Percentiles rank a stretch among this genome's conserved stretches.
phyloP scores from a whole-genome alignment of 2,113 vertebrate genomes.

The Strigops habroptila region DNA sequence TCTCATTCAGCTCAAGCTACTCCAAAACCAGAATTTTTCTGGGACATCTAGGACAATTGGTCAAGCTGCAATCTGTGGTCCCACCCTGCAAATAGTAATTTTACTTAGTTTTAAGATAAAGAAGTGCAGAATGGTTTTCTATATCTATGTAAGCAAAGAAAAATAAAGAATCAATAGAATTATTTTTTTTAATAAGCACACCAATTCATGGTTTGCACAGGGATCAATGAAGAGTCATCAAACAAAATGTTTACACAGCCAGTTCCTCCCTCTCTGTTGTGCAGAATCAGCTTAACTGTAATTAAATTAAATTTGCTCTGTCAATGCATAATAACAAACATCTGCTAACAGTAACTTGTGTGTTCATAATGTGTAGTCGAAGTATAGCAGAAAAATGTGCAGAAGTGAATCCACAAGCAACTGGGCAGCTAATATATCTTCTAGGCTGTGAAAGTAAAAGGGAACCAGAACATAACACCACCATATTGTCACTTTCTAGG shows the following conservation, averaged over 20 bases:
- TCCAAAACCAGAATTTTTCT: neutral
- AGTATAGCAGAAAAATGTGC: neutral
- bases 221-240: neutral
- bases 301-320: neutral
- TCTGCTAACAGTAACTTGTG: neutral
- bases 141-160: neutral
- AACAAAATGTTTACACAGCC: neutral
- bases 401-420: neutral
- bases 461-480: neutral
- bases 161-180: neutral
- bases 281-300: neutral
- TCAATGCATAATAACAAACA: neutral
- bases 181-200: neutral
- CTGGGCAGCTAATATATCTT: neutral
- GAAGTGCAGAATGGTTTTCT: neutral
- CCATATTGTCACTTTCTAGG: neutral
- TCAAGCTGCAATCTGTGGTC: neutral
- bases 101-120: neutral
- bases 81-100: neutral
- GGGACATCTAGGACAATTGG: rapidly evolving
- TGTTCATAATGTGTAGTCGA: neutral
- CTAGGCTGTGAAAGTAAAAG: neutral
- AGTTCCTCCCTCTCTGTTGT: neutral
- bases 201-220: neutral
- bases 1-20: neutral